Conservation (phyloP, 2,113 vertebrate species). For the Taurulus bubalis region DNA sequence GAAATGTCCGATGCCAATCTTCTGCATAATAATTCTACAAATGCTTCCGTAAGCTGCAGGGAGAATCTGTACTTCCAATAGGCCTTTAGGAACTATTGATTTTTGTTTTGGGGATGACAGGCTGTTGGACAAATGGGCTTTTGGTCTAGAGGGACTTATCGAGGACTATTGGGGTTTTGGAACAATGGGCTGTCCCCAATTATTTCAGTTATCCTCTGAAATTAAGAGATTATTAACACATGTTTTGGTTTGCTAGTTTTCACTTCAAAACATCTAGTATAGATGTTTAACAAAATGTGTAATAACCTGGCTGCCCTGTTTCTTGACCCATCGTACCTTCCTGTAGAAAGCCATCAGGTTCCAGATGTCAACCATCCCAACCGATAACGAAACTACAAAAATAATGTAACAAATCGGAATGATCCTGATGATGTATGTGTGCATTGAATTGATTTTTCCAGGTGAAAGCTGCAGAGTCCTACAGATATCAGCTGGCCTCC, state of each 20-base stretch:
- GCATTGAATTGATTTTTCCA: constrained; percentile 31
- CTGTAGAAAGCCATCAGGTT: neutral
- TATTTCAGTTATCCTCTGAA: neutral
- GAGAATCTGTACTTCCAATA: too few relatives aligned
- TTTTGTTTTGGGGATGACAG: too few relatives aligned
- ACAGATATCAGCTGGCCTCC: constrained; percentile 61
- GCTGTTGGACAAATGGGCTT: too few relatives aligned
- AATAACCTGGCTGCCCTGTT: neutral
- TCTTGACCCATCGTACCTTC: too few relatives aligned
- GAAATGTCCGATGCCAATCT: too few relatives aligned
- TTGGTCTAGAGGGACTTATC: too few relatives aligned
- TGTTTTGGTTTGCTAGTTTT: neutral
- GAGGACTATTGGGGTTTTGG: too few relatives aligned
- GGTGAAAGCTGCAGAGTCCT: constrained; percentile 65
- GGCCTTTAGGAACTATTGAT: too few relatives aligned
- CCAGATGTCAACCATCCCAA: neutral
- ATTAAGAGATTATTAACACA: neutral
- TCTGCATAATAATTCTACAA: too few relatives aligned
- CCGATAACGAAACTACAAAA: neutral
- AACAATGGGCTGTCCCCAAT: neutral
- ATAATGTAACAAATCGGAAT: neutral
- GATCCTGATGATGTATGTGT: neutral
- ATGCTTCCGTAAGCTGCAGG: too few relatives aligned
- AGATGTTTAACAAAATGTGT: neutral
- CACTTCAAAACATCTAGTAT: neutral